These are phyloP conservation scores for Trichosurus vulpecula DNA, from an alignment of 2,797 vertebrate species.

Conservation along the genomic window DNA sequence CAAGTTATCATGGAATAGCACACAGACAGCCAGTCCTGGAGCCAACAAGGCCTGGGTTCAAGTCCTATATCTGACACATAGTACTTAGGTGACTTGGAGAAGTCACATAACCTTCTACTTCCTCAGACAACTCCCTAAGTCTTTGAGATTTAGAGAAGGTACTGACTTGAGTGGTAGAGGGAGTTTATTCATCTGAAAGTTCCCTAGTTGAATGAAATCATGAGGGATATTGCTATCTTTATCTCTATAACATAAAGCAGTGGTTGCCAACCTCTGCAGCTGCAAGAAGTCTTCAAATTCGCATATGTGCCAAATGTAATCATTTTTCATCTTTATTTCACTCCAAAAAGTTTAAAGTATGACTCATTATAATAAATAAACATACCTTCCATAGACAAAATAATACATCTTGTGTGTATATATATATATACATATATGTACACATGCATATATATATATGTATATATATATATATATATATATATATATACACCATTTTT, in stretches of 20 bases:
- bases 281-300: not conserved
- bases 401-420: not conserved
- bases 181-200: not conserved
- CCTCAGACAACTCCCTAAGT: not conserved
- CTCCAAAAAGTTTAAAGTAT: not conserved
- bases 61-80: not conserved
- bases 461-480: too few relatives aligned
- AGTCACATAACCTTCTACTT: not conserved
- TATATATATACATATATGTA: too few relatives aligned
- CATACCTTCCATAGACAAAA: not conserved
- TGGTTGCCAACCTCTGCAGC: not conserved
- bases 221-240: not conserved
- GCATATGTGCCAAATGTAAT: not conserved
- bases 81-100: not conserved
- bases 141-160: not conserved
- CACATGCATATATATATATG: too few relatives aligned
- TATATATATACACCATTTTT: not conserved
- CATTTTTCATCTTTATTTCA: not conserved
- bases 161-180: not conserved
- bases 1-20: not conserved
- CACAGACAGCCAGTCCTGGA: not conserved
- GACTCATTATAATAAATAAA: not conserved
- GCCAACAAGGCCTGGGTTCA: not conserved
- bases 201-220: not conserved
- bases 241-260: not conserved